Conservation (phyloP, 2,113 vertebrate species). For the Micromys minutus region DNA sequence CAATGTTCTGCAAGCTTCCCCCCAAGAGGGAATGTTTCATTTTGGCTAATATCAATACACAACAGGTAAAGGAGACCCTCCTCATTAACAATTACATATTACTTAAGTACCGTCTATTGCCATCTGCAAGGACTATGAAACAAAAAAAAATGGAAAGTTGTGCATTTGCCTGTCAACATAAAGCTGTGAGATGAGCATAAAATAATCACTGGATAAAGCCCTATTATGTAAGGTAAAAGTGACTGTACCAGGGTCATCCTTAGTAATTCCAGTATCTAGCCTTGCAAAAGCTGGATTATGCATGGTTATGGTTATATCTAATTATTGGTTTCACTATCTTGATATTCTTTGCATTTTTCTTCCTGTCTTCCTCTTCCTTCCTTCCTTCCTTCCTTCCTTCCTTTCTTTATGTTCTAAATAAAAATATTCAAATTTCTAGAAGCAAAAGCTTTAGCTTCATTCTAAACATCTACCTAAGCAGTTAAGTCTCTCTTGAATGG, state of each 20-base stretch:
- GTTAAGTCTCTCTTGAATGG: neutral
- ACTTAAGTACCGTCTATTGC: neutral
- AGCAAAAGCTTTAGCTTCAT: neutral
- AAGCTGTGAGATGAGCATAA: neutral
- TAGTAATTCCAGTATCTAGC: neutral
- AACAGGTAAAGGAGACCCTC: too few relatives aligned
- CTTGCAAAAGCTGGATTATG: neutral
- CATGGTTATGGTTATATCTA: neutral
- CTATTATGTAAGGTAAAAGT: neutral
- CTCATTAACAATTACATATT: neutral
- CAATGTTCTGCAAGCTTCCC: neutral
- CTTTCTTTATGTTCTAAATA: neutral
- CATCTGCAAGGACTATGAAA: neutral
- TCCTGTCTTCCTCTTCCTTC: too few relatives aligned
- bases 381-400: neutral
- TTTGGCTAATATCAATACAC: neutral
- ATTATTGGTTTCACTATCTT: neutral
- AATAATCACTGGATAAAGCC: neutral
- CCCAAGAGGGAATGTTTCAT: neutral
- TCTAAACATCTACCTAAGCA: neutral
- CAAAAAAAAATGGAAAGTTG: neutral
- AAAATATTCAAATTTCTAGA: slow-evolving; percentile 5
- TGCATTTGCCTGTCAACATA: neutral
- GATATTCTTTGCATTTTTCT: neutral
- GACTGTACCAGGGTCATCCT: neutral